Base-by-base conservation (phyloP, 1,140 invertebrate species). In the Cydia splendana region DNA sequence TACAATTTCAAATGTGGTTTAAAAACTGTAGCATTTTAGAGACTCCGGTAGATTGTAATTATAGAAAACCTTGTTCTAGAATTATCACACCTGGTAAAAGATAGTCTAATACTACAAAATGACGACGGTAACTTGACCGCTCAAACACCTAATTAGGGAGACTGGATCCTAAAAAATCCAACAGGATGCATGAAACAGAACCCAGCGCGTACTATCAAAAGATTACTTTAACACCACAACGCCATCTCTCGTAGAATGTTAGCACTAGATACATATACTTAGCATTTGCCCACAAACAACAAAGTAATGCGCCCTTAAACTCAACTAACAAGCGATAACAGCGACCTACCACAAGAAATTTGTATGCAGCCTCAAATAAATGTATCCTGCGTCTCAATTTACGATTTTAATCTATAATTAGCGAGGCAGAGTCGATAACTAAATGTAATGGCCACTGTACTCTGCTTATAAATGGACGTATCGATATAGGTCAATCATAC, bases 351-450 rank as follows among this genome's bases (percentile, higher is more conserved):
- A 38, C 30, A 71, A 71, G 15, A 71, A 38, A 71, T 71, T 71
- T 71, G 67, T 71, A 71, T 71, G 30, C 67, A 71, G 30, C 67
- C 30, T 71, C 67, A 71, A 71, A 71, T 71, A 38, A 71, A 71
- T 71, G 67, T 18, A 71, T 71, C 67, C 67, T 71, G 67, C 30
- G 67, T 71, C 34, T 71, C 34, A 71, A 71, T 71, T 71, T 71
- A 71, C 67, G 67, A 71, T 71, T 71, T 71, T 71, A 34, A 71
- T 71, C 67, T 38, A 71, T 71, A 71, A 71, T 71, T 71, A 71
- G 67, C 67, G 67, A 38, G 34, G 67, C 30, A 18, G 4, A 42
- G 28, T 71, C 67, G 34, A 71, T 71, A 71, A 71, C 67, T 71
- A 71, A 71, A 34, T 18, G 67, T 71, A 71, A 71, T 71, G 38